Conservation (phyloP, 2,113 vertebrate species). For the Nesoenas mayeri region DNA sequence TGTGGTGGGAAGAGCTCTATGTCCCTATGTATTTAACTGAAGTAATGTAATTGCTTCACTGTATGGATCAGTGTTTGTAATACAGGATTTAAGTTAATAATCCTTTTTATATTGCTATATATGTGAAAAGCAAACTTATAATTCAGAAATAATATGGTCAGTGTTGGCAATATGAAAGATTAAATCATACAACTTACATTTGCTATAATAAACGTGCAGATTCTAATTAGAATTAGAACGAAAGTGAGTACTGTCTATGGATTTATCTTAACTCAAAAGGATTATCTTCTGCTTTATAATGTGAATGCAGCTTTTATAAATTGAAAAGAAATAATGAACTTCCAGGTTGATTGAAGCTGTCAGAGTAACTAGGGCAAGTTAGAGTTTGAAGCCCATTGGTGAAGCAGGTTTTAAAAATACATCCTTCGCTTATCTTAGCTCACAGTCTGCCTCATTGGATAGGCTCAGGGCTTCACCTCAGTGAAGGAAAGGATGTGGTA, state of each 20-base stretch:
- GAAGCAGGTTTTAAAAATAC: not conserved
- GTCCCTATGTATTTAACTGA: slow-evolving; percentile 9
- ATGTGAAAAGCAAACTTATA: slow-evolving; percentile 21
- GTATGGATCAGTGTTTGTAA: slow-evolving; percentile 34
- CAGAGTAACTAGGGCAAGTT: not conserved
- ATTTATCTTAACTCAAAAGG: slow-evolving; percentile 27
- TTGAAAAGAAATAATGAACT: slow-evolving; percentile 7
- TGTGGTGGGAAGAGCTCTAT: not conserved
- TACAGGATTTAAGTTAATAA: slow-evolving; percentile 52
- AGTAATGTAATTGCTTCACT: slow-evolving; percentile 25
- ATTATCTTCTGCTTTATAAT: slow-evolving; percentile 42
- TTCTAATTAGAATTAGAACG: slow-evolving; percentile 43
- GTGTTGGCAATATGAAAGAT: not conserved
- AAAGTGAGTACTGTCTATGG: not conserved
- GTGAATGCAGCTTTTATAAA: slow-evolving; percentile 14
- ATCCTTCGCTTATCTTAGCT: slow-evolving; percentile 23
- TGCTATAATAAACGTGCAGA: not conserved
- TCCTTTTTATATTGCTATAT: slow-evolving; percentile 34
- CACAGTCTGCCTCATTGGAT: not conserved
- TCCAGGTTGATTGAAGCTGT: slow-evolving; percentile 21
- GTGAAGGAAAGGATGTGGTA: not conserved
- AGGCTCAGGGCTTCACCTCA: slow-evolving; percentile 3
- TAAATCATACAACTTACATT: not conserved
- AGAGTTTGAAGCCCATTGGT: not conserved
- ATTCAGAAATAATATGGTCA: slow-evolving; percentile 18